phyloP scores from a whole-genome alignment of 2,888 invertebrate genomes.

The Thelaira solivaga region DNA sequence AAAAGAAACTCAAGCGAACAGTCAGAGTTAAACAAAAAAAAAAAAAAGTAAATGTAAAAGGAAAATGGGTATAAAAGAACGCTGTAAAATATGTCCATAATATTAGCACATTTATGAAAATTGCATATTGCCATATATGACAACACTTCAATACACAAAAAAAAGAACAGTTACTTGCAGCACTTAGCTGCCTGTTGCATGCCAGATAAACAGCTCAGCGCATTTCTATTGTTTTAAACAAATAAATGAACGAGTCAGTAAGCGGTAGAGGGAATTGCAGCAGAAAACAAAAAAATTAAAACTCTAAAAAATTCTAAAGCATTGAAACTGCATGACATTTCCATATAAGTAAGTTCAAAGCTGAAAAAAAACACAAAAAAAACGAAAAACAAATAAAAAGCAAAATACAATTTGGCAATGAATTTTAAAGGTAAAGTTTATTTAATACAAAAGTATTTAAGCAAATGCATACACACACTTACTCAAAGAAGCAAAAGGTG shows the following conservation, averaged over 20 bases:
- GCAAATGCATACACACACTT: not conserved
- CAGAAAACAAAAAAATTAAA: not conserved
- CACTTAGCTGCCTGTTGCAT: not conserved
- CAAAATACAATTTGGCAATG: conserved; percentile 58
- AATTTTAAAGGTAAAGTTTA: conserved; percentile 42
- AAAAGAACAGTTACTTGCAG: conserved; percentile 41
- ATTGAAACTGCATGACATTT: conserved; percentile 50
- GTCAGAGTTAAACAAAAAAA: not conserved
- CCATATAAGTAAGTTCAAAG: conserved; percentile 27
- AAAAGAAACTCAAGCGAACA: not conserved
- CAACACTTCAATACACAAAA: conserved; percentile 54
- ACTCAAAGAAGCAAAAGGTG: too few species aligned
- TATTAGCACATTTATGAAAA: conserved; percentile 62
- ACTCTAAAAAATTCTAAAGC: conserved; percentile 50
- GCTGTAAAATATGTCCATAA: conserved; percentile 58
- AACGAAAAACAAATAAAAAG: not conserved
- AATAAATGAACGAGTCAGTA: conserved; percentile 31
- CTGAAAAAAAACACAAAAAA: not conserved
- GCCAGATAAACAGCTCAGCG: not conserved
- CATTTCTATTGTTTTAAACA: conserved; percentile 50
- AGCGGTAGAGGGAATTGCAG: not conserved
- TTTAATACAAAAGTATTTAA: not conserved
- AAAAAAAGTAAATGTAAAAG: not conserved
- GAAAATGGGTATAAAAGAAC: not conserved
- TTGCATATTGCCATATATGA: conserved; percentile 60